Percentiles rank a stretch among this genome's conserved stretches.
Evolutionary conservation across 2,797 vertebrate species (phyloP).

Genomic region (Myotis myotis): DNA sequence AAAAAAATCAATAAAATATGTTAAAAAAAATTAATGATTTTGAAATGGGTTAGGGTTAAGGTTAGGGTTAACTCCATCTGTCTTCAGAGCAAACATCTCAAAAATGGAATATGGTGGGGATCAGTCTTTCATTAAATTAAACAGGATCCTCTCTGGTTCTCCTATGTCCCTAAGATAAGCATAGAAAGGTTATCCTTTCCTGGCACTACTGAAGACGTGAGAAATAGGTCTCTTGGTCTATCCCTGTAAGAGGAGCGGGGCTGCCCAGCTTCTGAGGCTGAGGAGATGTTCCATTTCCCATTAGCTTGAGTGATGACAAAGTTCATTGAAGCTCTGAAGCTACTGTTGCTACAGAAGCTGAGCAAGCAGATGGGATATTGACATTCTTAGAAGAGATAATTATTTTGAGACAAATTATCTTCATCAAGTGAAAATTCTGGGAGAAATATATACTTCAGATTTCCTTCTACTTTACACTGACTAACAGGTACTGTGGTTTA

Average conservation of each 20-base stretch:
- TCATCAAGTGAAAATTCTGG: slow-evolving; percentile 20
- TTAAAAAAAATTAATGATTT: neutral
- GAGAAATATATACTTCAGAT: slow-evolving; percentile 6
- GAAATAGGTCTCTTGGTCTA: neutral
- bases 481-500: neutral
- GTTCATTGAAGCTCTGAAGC: neutral
- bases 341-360: slow-evolving; percentile 11
- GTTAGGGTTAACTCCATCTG: neutral
- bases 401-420: slow-evolving; percentile 38
- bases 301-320: neutral
- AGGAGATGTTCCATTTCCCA: neutral
- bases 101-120: neutral
- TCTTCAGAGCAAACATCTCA: slow-evolving; percentile 13
- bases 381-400: slow-evolving; percentile 23
- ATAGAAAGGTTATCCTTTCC: neutral
- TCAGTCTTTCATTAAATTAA: slow-evolving; percentile 9
- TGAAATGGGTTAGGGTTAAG: neutral
- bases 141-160: neutral
- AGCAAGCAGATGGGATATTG: neutral
- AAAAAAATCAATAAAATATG: too few species aligned
- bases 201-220: neutral
- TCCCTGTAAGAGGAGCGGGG: neutral
- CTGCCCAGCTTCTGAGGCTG: neutral
- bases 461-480: slow-evolving; percentile 31
- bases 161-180: neutral